Evolutionary conservation across 2,888 invertebrate species (phyloP), one percentile per base, ranked within the genome.

Genomic region (Koerneria pararmatus): DNA sequence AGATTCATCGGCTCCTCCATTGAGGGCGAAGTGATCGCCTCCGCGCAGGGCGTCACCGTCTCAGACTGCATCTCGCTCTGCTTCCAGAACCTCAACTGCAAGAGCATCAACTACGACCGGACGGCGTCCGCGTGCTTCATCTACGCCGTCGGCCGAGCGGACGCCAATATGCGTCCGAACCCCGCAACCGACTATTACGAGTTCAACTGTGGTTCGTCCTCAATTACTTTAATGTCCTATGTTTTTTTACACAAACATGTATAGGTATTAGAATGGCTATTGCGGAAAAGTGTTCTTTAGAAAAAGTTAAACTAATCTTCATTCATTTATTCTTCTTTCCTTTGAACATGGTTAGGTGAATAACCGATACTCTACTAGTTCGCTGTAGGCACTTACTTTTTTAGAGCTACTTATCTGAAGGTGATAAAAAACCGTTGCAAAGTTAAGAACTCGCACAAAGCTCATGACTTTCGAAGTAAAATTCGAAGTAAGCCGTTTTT

Each of bases 71-170:
- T 83, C 65, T 82, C 82, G 2, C 72, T 83, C 56, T 83, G 83
- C 74, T 83, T 83, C 80, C 80, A 83, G 74, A 83, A 83, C 69
- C 76, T 83, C 66, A 81, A 83, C 74, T 83, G 83, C 75, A 82
- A 83, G 65, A 79, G 82, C 15, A 76, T 83, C 72, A 83, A 83
- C 73, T 83, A 83, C 72, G 83, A 83, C 66, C 76, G 71, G 71
- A 82, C 82, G 4, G 72, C 76, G 51, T 78, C 78, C 37, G 77
- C 78, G 29, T 83, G 83, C 70, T 79, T 80, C 77, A 82, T 83
- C 69, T 83, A 82, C 69, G 77, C 77, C 15, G 78, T 79, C 35
- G 78, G 80, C 4, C 69, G 79, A 34, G 73, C 73, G 8, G 78
- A 79, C 62, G 79, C 80, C 35, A 77, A 78, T 67, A 74, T 80